A percentile compares a stretch with the other conserved stretches of the same genome.
Conservation (phyloP, 2,113 vertebrate species). For the Antigone vipio region DNA sequence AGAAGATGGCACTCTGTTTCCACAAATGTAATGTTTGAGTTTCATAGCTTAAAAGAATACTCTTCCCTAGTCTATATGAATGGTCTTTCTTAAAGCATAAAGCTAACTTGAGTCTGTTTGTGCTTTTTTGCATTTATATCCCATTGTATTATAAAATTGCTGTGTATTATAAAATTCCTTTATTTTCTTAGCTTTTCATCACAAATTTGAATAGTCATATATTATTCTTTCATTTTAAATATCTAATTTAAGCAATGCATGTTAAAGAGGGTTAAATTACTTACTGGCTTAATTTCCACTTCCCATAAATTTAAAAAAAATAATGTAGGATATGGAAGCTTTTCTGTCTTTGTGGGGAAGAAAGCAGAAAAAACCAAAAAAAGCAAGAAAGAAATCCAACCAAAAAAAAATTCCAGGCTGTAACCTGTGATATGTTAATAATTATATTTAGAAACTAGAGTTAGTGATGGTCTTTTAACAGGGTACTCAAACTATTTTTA, state of each 20-base stretch:
- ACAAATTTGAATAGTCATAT: neutral
- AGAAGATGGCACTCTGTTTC: conserved; percentile 73
- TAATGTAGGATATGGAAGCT: neutral
- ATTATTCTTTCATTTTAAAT: neutral
- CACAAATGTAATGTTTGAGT: neutral
- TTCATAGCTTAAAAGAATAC: neutral
- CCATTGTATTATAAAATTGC: neutral
- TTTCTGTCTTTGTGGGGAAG: neutral
- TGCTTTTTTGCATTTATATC: neutral
- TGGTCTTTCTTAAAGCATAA: neutral
- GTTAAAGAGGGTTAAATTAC: conserved; percentile 28
- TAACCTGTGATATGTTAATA: neutral
- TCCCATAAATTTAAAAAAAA: neutral
- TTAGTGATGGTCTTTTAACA: neutral
- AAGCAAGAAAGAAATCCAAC: neutral
- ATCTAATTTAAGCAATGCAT: neutral
- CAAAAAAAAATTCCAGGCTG: neutral
- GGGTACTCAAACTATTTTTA: neutral
- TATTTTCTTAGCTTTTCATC: neutral
- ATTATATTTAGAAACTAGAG: neutral
- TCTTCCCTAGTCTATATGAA: neutral
- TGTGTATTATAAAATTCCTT: neutral
- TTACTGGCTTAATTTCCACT: neutral
- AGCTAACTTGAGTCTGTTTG: neutral
- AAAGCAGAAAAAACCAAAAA: neutral